phyloP scores from a whole-genome alignment of 2,113 vertebrate genomes.

The Malurus cyaneus region DNA sequence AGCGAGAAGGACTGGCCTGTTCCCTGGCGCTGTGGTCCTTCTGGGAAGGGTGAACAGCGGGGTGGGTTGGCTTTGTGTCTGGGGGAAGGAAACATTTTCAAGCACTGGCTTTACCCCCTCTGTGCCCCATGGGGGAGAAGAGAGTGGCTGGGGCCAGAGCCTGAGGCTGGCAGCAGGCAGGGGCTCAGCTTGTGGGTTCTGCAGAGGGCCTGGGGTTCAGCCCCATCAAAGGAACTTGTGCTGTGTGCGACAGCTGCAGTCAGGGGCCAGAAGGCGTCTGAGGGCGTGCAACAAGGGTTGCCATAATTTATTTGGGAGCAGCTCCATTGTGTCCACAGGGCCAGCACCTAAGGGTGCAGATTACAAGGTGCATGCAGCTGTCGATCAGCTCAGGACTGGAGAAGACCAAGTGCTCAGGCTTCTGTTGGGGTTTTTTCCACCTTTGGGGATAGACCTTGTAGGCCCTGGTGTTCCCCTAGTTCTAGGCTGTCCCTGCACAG shows the following conservation, averaged over 20 bases:
- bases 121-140: rapidly evolving
- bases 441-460: neutral
- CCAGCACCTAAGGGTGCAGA: neutral
- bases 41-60: neutral
- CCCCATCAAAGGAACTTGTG: neutral
- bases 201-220: neutral
- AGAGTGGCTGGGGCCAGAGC: neutral
- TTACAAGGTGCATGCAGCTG: neutral
- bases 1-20: conserved; percentile 1
- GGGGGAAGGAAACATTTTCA: neutral
- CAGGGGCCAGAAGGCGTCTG: neutral
- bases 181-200: neutral
- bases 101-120: neutral
- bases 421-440: neutral
- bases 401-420: neutral
- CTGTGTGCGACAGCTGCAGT: rapidly evolving
- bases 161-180: neutral
- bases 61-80: rapidly evolving
- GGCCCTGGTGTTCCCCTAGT: neutral
- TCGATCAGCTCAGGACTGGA: neutral
- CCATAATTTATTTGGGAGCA: conserved; percentile 24
- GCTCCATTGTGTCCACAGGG: neutral
- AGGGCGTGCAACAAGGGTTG: neutral
- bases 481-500: neutral
- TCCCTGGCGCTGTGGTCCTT: neutral